A percentile compares a stretch with the other conserved stretches of the same genome.
Evolutionary conservation across 92 coral and sea anemone species (phyloP).

Genomic region (Micromussa lordhowensis): DNA sequence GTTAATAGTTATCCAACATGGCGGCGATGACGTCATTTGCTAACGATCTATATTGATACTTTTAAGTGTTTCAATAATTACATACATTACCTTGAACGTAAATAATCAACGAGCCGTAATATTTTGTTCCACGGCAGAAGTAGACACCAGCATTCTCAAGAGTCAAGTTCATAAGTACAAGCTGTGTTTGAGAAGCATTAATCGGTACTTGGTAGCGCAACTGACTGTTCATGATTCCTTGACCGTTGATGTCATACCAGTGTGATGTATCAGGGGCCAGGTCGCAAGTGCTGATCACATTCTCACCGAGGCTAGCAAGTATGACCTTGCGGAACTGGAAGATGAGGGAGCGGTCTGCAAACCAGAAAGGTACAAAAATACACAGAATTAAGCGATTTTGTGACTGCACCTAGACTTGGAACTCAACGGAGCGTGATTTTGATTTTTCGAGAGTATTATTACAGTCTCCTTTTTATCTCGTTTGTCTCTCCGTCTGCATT

Average conservation of each 20-base stretch:
- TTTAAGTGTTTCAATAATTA: not conserved
- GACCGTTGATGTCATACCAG: not conserved
- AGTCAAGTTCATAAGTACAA: not conserved
- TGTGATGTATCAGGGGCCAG: not conserved
- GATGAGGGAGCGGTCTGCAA: not conserved
- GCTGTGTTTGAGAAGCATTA: not conserved
- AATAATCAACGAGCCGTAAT: not conserved
- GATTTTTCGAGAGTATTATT: no score
- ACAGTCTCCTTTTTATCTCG: no score
- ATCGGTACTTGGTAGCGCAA: not conserved
- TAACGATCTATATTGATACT: no score
- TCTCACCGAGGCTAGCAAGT: not conserved
- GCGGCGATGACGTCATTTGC: no score
- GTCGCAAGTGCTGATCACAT: not conserved
- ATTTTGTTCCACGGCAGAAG: not conserved
- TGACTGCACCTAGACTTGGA: no score
- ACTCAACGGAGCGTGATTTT: no score
- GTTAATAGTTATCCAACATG: no score
- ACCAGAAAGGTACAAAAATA: not conserved
- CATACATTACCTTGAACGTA: conserved; percentile 1
- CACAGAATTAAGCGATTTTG: not conserved
- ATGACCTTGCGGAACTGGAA: not conserved
- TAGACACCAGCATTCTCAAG: not conserved
- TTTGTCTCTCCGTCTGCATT: no score
- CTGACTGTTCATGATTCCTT: not conserved